Conservation (phyloP, 2,888 invertebrate genomes). For the Ochropacha duplaris region DNA sequence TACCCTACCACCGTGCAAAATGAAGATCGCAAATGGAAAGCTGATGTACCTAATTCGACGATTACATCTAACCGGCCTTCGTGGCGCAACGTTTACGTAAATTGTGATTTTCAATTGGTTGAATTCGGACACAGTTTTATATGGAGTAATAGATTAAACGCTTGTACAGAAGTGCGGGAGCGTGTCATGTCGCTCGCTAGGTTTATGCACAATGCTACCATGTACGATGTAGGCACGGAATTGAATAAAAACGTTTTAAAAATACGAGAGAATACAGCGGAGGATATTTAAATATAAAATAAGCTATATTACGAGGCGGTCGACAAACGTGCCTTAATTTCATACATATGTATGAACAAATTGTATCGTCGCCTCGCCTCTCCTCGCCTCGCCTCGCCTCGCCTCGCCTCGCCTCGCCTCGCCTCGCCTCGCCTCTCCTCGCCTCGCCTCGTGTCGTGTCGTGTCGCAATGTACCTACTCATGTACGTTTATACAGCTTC, state of each 20-base stretch:
- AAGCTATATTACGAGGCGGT: constrained; percentile 11
- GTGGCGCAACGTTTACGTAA: no score
- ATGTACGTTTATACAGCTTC: constrained; percentile 19
- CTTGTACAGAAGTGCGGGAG: background rate
- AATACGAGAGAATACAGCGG: background rate
- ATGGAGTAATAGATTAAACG: no score
- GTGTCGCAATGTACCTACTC: constrained; percentile 22
- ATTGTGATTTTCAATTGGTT: no score
- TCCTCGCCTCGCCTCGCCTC: no score
- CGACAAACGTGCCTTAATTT: constrained; percentile 25
- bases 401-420: no score
- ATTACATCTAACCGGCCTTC: no score
- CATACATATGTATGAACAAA: constrained; percentile 41
- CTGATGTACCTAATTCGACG: no score
- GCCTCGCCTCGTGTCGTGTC: no score
- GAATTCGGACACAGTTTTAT: background rate
- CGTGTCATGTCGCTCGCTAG: background rate
- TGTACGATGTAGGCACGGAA: background rate
- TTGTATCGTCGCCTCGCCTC: constrained; percentile 24
- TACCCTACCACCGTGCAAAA: no score
- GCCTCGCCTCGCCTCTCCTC: no score
- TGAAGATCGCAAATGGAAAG: no score
- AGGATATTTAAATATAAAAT: constrained; percentile 31
- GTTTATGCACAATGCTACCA: background rate
- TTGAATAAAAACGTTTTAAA: background rate